phyloP scores from a whole-genome alignment of 2,888 invertebrate species.

The Altica lythri region DNA sequence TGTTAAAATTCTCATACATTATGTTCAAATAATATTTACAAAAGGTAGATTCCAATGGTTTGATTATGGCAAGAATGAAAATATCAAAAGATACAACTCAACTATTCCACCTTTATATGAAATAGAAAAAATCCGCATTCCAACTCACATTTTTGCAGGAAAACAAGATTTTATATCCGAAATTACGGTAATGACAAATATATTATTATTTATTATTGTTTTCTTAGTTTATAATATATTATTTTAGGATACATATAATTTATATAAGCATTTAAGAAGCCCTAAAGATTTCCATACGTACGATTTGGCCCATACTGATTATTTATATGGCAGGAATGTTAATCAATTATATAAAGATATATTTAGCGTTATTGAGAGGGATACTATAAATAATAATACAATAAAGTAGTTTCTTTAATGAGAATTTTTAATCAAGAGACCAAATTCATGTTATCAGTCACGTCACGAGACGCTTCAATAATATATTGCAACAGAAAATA shows the following conservation, averaged over 20 bases:
- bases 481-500: too few relatives aligned
- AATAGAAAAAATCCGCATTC: conserved; percentile 8
- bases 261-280: conserved; percentile 11
- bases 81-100: conserved; percentile 18
- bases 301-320: conserved; percentile 16
- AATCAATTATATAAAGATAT: conserved; percentile 15
- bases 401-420: not conserved
- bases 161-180: conserved; percentile 14
- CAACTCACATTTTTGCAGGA: conserved; percentile 15
- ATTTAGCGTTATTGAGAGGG: not conserved
- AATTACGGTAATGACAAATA: conserved; percentile 4
- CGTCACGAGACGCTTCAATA: too few relatives aligned
- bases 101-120: conserved; percentile 15
- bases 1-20: conserved; percentile 25
- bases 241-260: conserved; percentile 17
- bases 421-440: too few relatives aligned
- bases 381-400: not conserved
- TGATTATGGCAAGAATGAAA: conserved; percentile 15
- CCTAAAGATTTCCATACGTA: conserved; percentile 7
- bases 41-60: conserved; percentile 21
- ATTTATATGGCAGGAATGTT: conserved; percentile 16
- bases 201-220: not conserved
- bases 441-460: too few relatives aligned
- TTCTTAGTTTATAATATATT: not conserved
- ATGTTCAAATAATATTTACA: conserved; percentile 17